phyloP scores from a whole-genome alignment of 2,113 vertebrate genomes.

The Solea senegalensis region DNA sequence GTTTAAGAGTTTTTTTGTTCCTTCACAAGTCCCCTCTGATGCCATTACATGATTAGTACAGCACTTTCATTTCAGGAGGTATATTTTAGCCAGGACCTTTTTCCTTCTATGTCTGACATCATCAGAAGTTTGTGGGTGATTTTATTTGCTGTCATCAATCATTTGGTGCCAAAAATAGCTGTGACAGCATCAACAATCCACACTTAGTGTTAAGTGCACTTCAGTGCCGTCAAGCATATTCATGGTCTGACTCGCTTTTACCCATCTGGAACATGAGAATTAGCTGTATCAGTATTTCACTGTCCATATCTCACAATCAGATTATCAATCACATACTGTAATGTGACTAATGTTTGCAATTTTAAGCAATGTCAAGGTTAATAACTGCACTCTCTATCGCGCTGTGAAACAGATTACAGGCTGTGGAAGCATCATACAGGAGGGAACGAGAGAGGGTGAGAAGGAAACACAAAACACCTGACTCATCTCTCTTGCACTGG shows the following conservation, averaged over 20 bases:
- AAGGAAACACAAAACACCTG: conserved; percentile 2
- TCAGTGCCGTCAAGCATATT: neutral
- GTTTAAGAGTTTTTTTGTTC: conserved; percentile 35
- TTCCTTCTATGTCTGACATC: conserved; percentile 50
- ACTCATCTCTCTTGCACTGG: neutral
- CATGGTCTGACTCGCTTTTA: neutral
- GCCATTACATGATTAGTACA: conserved; percentile 10
- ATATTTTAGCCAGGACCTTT: conserved; percentile 28
- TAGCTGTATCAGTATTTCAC: conserved; percentile 13
- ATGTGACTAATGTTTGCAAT: conserved; percentile 23
- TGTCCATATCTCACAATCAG: conserved; percentile 12
- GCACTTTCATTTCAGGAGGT: conserved; percentile 15
- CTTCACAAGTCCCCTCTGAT: conserved; percentile 26
- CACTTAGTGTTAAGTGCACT: conserved; percentile 3
- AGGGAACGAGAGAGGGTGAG: neutral
- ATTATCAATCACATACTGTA: conserved; percentile 9
- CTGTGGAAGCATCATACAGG: conserved; percentile 21
- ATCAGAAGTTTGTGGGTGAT: neutral
- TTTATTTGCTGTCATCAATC: conserved; percentile 15
- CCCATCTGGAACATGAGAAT: neutral
- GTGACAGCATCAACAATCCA: conserved; percentile 18
- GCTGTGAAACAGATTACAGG: conserved; percentile 31
- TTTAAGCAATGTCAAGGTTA: conserved; percentile 43
- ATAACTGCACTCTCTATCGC: conserved; percentile 29
- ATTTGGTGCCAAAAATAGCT: conserved; percentile 35